These are phyloP conservation scores for Hydrolagus affinis DNA, from an alignment of 2,113 vertebrate species.

Conservation along the genomic window DNA sequence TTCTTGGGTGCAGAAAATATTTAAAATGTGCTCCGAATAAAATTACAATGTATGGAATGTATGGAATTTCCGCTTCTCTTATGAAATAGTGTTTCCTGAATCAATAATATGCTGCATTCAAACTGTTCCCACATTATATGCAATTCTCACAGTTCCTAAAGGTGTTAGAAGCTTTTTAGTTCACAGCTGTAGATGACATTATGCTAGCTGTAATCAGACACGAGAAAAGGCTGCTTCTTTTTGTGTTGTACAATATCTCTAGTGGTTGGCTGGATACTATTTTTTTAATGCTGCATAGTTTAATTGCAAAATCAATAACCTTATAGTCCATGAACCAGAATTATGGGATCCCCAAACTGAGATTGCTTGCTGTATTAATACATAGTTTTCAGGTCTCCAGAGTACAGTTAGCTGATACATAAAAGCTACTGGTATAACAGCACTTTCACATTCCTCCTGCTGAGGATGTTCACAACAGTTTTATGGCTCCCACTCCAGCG, in stretches of 20 bases:
- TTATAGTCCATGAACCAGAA: constrained; percentile 29
- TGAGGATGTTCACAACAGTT: background rate
- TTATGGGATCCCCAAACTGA: constrained; percentile 22
- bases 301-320: constrained; percentile 32
- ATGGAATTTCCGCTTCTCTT: background rate
- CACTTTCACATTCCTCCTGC: constrained; percentile 27
- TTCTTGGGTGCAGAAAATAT: background rate
- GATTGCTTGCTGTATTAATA: constrained; percentile 30
- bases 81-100: constrained; percentile 2
- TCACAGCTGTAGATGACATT: constrained; percentile 6
- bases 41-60: background rate
- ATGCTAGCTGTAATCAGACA: constrained; percentile 13
- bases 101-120: background rate
- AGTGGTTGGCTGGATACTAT: background rate
- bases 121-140: background rate
- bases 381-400: constrained; percentile 30
- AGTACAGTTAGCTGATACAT: constrained; percentile 28
- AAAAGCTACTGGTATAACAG: constrained; percentile 32
- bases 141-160: background rate
- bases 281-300: constrained; percentile 26
- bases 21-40: background rate
- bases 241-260: constrained; percentile 13
- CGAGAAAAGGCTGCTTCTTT: background rate
- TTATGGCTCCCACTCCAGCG: constrained; percentile 24
- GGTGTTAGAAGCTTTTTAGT: constrained; percentile 21